Evolutionary conservation across 2,888 invertebrate species (phyloP), one percentile per base, ranked within the genome.

Genomic region (Polyploca ridens): DNA sequence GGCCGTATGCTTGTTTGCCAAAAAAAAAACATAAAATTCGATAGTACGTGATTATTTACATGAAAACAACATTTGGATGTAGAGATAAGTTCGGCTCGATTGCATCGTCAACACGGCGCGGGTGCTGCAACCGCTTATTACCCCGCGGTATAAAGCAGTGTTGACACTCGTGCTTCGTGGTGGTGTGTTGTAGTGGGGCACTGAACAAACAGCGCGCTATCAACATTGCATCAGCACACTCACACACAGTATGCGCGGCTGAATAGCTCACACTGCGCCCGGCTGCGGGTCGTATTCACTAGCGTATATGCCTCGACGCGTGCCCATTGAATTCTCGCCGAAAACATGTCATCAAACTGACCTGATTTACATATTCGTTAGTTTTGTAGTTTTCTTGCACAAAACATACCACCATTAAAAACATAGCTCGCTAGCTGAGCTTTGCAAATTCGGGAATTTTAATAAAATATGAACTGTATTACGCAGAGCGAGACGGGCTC

Each of bases 211-310:
- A 73, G 63, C 46, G 46, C 63, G 64, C 71, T 77, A 77, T 77
- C 77, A 73, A 73, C 78, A 77, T 77, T 77, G 66, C 77, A 77
- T 77, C 77, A 77, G 71, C 71, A 74, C 69, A 76, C 77, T 65
- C 46, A 68, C 58, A 70, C 71, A 74, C 69, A 76, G 75, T 65
- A 46, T 69, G 54, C 41, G 27, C 5, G 44, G 38, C 35, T 64
- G 61, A 59, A 65, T 58, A 49, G 38, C n/a, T 35, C 35, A 35
- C 35, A 7, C 13, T 14, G 44, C 44, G 14, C 44, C 35, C 6
- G 6, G 11, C 33, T 6, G 35, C 35, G 35, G 7, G 35, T 35
- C 35, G 35, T 7, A 35, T 35, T 35, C 35, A 35, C 5, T 7
- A 5, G 35, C 35, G 7, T 35, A 35, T 0, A 6, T 35, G 7